phyloP scores from a whole-genome alignment of 2,888 invertebrate genomes.

The Eupelmus urozonus region DNA sequence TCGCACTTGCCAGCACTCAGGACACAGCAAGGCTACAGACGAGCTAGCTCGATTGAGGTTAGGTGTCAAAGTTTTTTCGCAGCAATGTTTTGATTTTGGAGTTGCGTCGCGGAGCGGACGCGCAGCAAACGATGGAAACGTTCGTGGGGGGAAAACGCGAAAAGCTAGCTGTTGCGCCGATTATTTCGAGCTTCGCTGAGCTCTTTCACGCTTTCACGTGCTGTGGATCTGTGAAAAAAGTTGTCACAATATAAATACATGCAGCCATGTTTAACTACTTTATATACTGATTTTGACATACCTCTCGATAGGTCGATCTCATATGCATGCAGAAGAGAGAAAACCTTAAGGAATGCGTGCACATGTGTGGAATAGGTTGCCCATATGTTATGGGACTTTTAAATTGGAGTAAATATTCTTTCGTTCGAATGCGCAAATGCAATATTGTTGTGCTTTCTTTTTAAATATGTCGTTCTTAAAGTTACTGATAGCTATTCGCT shows the following conservation, averaged over 20 bases:
- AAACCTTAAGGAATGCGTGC: too few relatives aligned
- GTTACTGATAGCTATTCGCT: too few relatives aligned
- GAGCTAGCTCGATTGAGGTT: slow-evolving; percentile 48
- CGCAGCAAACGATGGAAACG: slow-evolving; percentile 14
- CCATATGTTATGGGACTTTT: too few relatives aligned
- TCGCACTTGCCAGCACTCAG: slow-evolving; percentile 2
- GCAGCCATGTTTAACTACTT: slow-evolving; percentile 57
- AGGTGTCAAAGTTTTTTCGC: slow-evolving; percentile 46
- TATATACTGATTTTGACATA: slow-evolving; percentile 48
- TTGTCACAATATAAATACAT: slow-evolving; percentile 52
- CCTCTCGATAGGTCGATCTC: slow-evolving; percentile 39
- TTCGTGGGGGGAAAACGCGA: slow-evolving; percentile 10
- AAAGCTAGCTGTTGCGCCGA: neutral
- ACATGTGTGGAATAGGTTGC: too few relatives aligned
- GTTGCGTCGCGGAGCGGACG: neutral
- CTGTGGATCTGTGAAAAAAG: slow-evolving; percentile 53
- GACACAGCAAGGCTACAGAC: neutral
- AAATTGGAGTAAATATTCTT: too few relatives aligned
- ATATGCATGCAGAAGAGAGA: neutral
- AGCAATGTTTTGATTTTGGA: slow-evolving; percentile 48
- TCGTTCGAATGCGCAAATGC: too few relatives aligned
- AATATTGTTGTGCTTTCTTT: too few relatives aligned
- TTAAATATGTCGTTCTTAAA: too few relatives aligned
- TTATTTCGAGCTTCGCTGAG: slow-evolving; percentile 13
- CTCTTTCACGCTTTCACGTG: slow-evolving; percentile 21